Conservation (phyloP, 1,140 invertebrate species). For the Penaeus indicus region DNA sequence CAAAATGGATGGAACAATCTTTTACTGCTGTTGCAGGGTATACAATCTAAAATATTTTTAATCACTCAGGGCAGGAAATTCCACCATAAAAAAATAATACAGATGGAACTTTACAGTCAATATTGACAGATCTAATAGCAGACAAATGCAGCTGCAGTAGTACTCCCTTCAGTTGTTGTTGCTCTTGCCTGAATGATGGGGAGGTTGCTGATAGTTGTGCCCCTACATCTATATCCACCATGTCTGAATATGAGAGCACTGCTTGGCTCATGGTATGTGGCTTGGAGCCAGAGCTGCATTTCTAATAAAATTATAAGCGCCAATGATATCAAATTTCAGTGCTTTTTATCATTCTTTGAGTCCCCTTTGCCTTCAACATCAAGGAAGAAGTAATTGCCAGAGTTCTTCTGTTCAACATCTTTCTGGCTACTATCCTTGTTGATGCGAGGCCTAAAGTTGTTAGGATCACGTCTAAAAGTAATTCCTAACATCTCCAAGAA, state of each 20-base stretch:
- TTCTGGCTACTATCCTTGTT: constrained; percentile 87
- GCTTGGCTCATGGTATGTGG: constrained; percentile 57
- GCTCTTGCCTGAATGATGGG: too few species aligned
- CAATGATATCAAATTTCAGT: constrained; percentile 40
- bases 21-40: too few species aligned
- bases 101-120: too few species aligned
- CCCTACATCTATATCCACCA: neutral
- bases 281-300: constrained; percentile 55
- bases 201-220: too few species aligned
- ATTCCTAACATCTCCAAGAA: constrained; percentile 98
- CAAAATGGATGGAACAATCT: too few species aligned
- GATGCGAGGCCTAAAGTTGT: constrained; percentile 98
- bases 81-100: too few species aligned
- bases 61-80: too few species aligned
- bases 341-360: constrained; percentile 49
- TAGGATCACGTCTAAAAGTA: constrained; percentile 98
- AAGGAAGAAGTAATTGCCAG: constrained; percentile 98
- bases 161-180: too few species aligned
- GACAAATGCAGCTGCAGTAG: too few species aligned
- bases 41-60: too few species aligned
- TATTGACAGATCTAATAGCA: too few species aligned
- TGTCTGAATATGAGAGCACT: constrained; percentile 38
- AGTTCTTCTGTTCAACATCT: constrained; percentile 96
- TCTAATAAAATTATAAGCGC: constrained; percentile 35
- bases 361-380: constrained; percentile 73